Base-by-base conservation (phyloP, 1,140 invertebrate genomes). In the Harpegnathos saltator region DNA sequence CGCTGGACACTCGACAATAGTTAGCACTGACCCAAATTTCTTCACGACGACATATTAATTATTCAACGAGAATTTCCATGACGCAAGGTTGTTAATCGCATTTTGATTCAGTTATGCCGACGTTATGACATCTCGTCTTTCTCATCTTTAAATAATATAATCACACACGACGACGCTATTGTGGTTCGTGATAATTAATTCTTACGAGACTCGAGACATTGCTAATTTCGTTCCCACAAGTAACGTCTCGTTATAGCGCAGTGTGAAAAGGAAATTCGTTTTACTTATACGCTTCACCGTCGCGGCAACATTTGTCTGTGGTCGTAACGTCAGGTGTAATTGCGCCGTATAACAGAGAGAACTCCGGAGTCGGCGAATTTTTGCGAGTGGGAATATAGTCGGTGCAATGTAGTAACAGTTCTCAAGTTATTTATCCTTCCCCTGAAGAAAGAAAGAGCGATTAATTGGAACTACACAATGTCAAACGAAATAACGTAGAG, bases 71-170 rank as follows among this genome's bases (percentile, higher is more conserved):
- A 87, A 87, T 88, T 63, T 59, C 75, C 52, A 52, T 87, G 85
- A 87, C 3, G 85, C 82, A 87, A 87, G 82, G 26, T 69, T 56
- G 65, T 50, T 58, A 44, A 38, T 56, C 29, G 50, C 71, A 52
- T 22, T 69, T 69, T 22, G 29, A 56, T 29, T 68, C 78, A 52
- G 17, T 62, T 56, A 66, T 66, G 29, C 62, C 54, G 14, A 62
- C 38, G 22, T 87, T 85, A 82, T 65, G 82, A 87, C 86, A 87
- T 50, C 12, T 9, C 77, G 83, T 72, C 81, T 82, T 69, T 84
- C 22, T 68, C 62, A 58, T 80, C 56, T 50, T 87, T 54, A 58
- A 68, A 69, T 78, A 78, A 58, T 63, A n/a, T n/a, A n/a, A n/a
- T n/a, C n/a, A n/a, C n/a, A n/a, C 22, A 19, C n/a, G n/a, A 66